These are phyloP conservation scores for Taenioides sp. DNA, from an alignment of 2,797 vertebrate species.

Conservation along the genomic window DNA sequence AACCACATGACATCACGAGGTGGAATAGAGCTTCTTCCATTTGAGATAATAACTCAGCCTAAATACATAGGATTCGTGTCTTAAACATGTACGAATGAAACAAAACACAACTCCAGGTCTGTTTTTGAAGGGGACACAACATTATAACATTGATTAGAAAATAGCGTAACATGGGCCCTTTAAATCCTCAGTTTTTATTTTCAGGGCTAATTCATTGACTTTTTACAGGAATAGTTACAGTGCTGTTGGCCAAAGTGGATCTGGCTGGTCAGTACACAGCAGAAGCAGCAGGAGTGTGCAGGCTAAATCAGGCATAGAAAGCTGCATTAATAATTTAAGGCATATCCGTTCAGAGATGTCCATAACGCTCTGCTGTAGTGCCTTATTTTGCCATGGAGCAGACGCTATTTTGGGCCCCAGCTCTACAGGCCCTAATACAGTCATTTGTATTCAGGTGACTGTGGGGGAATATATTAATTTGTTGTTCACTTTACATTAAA, in stretches of 20 bases:
- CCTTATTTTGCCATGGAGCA: constrained; percentile 6
- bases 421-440: constrained; percentile 1
- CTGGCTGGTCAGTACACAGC: not conserved
- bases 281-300: not conserved
- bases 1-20: too few species aligned
- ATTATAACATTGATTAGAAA: too few species aligned
- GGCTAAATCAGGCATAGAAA: constrained; percentile 5
- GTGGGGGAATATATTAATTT: not conserved
- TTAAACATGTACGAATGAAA: too few species aligned
- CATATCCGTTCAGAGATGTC: constrained; percentile 11
- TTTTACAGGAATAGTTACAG: not conserved
- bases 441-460: not conserved
- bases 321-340: constrained; percentile 11
- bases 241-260: not conserved
- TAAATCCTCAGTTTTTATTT: not conserved
- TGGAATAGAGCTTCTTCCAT: too few species aligned
- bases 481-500: not conserved
- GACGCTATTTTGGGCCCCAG: not conserved
- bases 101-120: too few species aligned
- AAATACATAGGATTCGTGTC: too few species aligned
- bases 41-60: too few species aligned
- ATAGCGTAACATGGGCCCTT: too few species aligned
- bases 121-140: too few species aligned
- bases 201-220: not conserved
- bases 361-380: constrained; percentile 1